phyloP scores from a whole-genome alignment of 1,140 invertebrate genomes.

The Apolygus lucorum region DNA sequence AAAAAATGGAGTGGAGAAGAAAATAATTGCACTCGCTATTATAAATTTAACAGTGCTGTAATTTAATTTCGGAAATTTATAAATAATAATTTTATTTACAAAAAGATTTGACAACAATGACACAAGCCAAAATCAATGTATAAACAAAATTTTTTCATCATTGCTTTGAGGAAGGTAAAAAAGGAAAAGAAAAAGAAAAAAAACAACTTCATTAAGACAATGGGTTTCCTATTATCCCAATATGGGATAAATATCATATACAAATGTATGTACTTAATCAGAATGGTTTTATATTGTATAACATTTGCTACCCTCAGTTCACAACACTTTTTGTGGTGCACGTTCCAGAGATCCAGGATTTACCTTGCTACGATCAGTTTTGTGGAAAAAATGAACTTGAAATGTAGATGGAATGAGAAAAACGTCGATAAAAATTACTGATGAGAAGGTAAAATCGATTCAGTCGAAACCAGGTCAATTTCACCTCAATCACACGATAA shows the following conservation, averaged over 20 bases:
- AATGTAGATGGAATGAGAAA: no score
- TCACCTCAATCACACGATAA: no score
- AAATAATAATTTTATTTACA: background rate
- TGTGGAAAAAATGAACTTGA: no score
- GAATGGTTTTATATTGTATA: background rate
- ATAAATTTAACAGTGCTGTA: constrained; percentile 1
- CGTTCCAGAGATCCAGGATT: background rate
- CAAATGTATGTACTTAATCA: constrained; percentile 11
- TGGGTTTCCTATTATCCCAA: constrained; percentile 19
- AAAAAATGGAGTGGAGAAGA: no score
- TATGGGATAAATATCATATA: constrained; percentile 24
- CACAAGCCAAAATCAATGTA: background rate
- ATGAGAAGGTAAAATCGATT: no score
- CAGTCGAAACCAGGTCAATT: no score
- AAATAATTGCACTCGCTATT: background rate
- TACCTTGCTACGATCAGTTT: no score
- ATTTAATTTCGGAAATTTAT: background rate
- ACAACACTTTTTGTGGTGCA: background rate
- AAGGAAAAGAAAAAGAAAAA: constrained; percentile 10
- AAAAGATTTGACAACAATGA: constrained; percentile 1
- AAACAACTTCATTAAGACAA: constrained; percentile 7
- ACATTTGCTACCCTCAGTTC: background rate
- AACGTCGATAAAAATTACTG: no score
- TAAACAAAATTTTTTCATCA: background rate
- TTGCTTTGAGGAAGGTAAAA: constrained; percentile 21